phyloP scores from a whole-genome alignment of 2,113 vertebrate genomes.

The Alces alces region DNA sequence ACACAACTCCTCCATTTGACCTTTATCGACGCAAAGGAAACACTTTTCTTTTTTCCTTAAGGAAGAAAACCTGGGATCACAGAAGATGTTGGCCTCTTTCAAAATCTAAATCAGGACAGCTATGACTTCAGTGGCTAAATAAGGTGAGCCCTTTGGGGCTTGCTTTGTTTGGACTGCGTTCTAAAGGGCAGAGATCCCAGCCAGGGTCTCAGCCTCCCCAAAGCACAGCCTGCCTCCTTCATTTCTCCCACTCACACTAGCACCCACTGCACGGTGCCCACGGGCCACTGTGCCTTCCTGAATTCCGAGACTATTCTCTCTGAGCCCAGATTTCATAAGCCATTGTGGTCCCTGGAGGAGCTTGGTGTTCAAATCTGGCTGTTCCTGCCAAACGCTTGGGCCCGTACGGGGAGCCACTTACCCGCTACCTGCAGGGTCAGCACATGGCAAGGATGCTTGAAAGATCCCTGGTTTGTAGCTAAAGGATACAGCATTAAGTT shows the following conservation, averaged over 20 bases:
- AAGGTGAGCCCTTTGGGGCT: not conserved
- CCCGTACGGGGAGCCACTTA: not conserved
- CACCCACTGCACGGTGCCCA: accelerated
- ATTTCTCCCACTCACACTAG: not conserved
- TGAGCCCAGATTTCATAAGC: not conserved
- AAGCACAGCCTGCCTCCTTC: not conserved
- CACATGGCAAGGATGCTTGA: not conserved
- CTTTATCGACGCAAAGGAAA: not conserved
- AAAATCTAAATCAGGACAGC: not conserved
- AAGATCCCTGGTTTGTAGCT: not conserved
- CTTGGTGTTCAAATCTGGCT: not conserved
- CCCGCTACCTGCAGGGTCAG: not conserved
- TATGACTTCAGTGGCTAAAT: not conserved
- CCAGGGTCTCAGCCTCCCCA: not conserved
- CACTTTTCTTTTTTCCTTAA: not conserved
- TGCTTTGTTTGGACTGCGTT: not conserved
- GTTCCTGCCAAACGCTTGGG: not conserved
- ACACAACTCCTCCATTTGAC: not conserved
- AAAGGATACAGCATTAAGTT: not conserved
- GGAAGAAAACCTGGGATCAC: not conserved
- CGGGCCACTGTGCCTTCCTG: not conserved
- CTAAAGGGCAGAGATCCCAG: not conserved
- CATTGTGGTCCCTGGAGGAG: not conserved
- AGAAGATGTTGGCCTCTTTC: not conserved
- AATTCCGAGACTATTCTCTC: not conserved